Evolutionary conservation across 2,888 invertebrate genomes (phyloP), one percentile per base, ranked within the genome.

Genomic region (Antheraea yamamai): DNA sequence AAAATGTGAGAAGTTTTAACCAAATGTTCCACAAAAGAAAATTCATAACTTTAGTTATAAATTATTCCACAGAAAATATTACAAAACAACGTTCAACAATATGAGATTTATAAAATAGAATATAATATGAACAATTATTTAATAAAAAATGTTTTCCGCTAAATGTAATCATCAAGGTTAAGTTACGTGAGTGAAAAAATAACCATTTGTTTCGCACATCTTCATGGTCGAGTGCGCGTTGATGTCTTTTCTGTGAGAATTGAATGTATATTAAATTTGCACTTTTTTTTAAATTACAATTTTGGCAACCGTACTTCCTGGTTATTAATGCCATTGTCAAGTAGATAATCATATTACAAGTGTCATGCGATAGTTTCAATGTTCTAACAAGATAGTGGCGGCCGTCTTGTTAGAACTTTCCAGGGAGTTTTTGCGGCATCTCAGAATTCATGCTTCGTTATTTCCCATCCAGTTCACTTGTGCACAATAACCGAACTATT

Each of bases 211-310:
- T 30, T 66, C 26, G 26, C 26, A 30, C 30, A 66, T 26, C 26
- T 12, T 66, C 30, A 66, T 30, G 18, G 64, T 66, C 64, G 64
- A 12, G 64, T 64, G 64, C 64, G 64, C 64, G 64, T 66, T 66
- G 64, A 66, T 66, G 64, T 66, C 64, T 66, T 66, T 66, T 66
- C 64, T 66, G 64, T 66, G 30, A 7, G 16, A 30, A 64, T 8
- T 8, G 20, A 58, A 58, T n/a, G 35, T 7, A 20, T n/a, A 26
- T 64, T 64, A 10, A 4, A 66, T 66, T 39, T 39, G 7, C 4
- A 39, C 35, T 39, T 39, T 39, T 39, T 39, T 39, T 39, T 39
- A 7, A 39, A 39, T 39, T 4, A 4, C 7, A 39, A 4, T 39
- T 7, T 39, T 39, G 35, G 35, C 35, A 39, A 7, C 35, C 2